These are phyloP conservation scores for Sebastes paucispinis DNA, from an alignment of 2,797 vertebrate genomes.

Conservation along the genomic window DNA sequence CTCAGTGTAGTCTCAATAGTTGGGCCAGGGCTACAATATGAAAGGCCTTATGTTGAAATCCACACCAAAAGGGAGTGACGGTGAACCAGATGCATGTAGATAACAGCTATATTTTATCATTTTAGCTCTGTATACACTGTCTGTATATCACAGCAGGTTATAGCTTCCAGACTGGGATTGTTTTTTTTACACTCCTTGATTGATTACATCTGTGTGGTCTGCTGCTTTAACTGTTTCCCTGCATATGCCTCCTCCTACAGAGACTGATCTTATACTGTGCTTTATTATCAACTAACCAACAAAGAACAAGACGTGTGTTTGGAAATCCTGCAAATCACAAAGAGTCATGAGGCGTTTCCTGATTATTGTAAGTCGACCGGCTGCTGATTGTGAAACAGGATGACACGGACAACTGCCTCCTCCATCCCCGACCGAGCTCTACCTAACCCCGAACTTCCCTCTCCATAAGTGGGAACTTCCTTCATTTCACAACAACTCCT, in stretches of 20 bases:
- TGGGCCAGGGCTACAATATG: neutral
- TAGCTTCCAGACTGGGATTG: constrained; percentile 18
- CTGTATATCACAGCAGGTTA: constrained; percentile 14
- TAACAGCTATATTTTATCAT: constrained; percentile 28
- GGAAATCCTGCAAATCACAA: constrained; percentile 10
- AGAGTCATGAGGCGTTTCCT: constrained; percentile 24
- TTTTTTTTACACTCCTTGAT: constrained; percentile 22
- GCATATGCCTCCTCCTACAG: neutral
- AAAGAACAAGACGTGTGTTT: constrained; percentile 8
- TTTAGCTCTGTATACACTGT: constrained; percentile 16
- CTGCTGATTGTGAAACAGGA: constrained; percentile 55
- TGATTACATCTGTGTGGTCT: constrained; percentile 23
- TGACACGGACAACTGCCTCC: constrained; percentile 56
- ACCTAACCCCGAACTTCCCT: constrained; percentile 69
- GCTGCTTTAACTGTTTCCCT: constrained; percentile 8
- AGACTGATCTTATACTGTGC: neutral
- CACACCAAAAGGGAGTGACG: constrained; percentile 20
- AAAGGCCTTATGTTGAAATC: constrained; percentile 19
- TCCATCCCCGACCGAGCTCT: constrained; percentile 45
- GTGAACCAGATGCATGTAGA: constrained; percentile 27
- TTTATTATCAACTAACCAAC: neutral
- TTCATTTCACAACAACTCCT: constrained; percentile 60
- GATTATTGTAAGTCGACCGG: constrained; percentile 6
- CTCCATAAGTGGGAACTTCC: constrained; percentile 62
- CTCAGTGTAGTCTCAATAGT: neutral